Percentiles rank a stretch among this genome's conserved stretches.
Conservation (phyloP, 2,888 invertebrate species). For the Thera britannica region DNA sequence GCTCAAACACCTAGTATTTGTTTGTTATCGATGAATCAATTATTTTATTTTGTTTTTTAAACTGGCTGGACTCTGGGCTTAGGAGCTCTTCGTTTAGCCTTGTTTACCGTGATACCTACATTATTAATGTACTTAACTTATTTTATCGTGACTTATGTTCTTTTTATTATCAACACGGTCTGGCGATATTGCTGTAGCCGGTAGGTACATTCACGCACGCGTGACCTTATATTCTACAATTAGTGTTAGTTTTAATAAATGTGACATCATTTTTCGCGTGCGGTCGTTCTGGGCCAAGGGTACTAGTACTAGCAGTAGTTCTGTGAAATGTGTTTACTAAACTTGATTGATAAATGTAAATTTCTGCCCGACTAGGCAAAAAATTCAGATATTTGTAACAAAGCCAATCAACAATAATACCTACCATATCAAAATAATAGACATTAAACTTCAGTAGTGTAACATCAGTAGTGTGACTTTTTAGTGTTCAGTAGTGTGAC, state of each 20-base stretch:
- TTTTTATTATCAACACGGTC: not conserved
- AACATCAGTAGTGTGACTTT: too few species aligned
- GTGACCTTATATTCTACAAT: conserved; percentile 29
- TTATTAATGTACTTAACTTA: not conserved
- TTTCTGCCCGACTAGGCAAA: not conserved
- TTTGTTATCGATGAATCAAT: not conserved
- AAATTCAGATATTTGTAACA: too few species aligned
- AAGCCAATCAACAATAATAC: too few species aligned
- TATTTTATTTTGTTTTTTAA: not conserved
- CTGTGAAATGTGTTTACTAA: conserved; percentile 18
- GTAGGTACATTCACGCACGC: conserved; percentile 1
- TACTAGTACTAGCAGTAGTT: conserved; percentile 18
- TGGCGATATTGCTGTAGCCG: conserved; percentile 18
- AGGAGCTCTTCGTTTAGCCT: conserved; percentile 1
- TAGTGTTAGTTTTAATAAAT: conserved; percentile 36
- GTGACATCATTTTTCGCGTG: conserved; percentile 42
- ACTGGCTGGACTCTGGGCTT: not conserved
- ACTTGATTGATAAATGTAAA: conserved; percentile 3
- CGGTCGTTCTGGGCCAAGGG: conserved; percentile 40
- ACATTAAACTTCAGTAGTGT: too few species aligned
- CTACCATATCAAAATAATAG: too few species aligned
- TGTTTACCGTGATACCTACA: not conserved
- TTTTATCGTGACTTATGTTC: not conserved
- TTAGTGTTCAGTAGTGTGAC: too few species aligned
- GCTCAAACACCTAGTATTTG: too few species aligned